Evolutionary conservation across 2,113 vertebrate genomes (phyloP).

Genomic region (Malurus alboscapulatus): DNA sequence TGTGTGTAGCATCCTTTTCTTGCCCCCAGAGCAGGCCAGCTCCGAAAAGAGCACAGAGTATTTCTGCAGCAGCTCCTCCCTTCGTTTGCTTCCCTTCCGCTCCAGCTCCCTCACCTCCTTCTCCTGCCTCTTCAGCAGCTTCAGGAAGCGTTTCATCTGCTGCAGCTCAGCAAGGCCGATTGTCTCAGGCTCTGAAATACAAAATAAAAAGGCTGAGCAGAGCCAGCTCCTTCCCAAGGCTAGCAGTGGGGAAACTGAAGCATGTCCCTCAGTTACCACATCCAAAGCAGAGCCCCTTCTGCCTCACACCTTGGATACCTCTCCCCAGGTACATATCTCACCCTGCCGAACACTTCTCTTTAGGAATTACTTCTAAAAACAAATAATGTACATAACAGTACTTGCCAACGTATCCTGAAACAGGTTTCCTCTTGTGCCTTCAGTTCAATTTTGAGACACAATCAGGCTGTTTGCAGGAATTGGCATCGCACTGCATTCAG

Average conservation of each 20-base stretch:
- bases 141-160: slow-evolving; percentile 85
- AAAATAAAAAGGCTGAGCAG: neutral
- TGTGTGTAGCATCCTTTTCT: slow-evolving; percentile 45
- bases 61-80: slow-evolving; percentile 86
- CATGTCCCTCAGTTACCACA: neutral
- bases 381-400: neutral
- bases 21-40: slow-evolving; percentile 63
- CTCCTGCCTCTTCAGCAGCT: slow-evolving; percentile 89
- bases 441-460: neutral
- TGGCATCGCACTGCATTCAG: neutral
- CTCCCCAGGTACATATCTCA: neutral
- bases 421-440: neutral
- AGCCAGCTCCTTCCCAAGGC: neutral
- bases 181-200: slow-evolving; percentile 79
- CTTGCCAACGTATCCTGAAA: neutral
- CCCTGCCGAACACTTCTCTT: neutral
- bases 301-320: neutral
- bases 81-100: slow-evolving; percentile 81
- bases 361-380: neutral
- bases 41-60: slow-evolving; percentile 71
- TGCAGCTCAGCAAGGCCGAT: slow-evolving; percentile 82
- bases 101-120: slow-evolving; percentile 88
- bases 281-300: neutral
- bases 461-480: neutral
- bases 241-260: neutral